Base-by-base conservation (phyloP, 1,140 invertebrate species). In the Euwallacea similis region DNA sequence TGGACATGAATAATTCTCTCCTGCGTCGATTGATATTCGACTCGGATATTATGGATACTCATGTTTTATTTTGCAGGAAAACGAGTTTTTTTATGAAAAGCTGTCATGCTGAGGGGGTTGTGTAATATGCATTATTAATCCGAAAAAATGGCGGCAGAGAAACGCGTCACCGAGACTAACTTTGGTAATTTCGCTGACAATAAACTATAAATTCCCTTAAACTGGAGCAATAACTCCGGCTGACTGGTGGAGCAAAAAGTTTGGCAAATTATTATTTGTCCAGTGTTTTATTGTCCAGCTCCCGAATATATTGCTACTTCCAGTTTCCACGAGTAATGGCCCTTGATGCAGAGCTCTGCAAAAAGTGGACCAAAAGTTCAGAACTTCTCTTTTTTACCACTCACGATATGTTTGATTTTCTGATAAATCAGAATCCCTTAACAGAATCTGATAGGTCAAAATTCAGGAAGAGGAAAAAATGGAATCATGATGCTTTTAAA, bases 211-310 rank as follows among this genome's bases (percentile, higher is more conserved):
- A 65, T 50, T 63, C 21, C 47, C 7, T 10, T n/a, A 13, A 43
- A 62, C 13, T 16, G 9, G 41, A 54, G 62, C 53, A 50, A 65
- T 65, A 65, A 63, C 44, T 63, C 61, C 44, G 21, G 13, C 10
- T 16, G 61, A 65, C 62, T 42, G 44, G 62, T 42, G 42, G 11
- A n/a, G 59, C n/a, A 65, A 65, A 65, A 65, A 65, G 46, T 65
- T 65, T 65, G 62, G 46, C 47, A 54, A 65, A 65, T 65, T 65
- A 65, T 65, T 65, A 65, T 65, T 65, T 65, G 62, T 65, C 47
- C 62, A 7, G 62, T 65, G 62, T 65, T 65, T 65, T 65, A 65
- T 65, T 65, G 33, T 63, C 43, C 13, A 43, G 60, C 44, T 65
- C 41, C 21, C 47, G 62, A 65, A 65, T 65, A 46, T 63, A 63